Evolutionary conservation across 2,797 vertebrate genomes (phyloP).

Genomic region (Leptatherina wallacei): DNA sequence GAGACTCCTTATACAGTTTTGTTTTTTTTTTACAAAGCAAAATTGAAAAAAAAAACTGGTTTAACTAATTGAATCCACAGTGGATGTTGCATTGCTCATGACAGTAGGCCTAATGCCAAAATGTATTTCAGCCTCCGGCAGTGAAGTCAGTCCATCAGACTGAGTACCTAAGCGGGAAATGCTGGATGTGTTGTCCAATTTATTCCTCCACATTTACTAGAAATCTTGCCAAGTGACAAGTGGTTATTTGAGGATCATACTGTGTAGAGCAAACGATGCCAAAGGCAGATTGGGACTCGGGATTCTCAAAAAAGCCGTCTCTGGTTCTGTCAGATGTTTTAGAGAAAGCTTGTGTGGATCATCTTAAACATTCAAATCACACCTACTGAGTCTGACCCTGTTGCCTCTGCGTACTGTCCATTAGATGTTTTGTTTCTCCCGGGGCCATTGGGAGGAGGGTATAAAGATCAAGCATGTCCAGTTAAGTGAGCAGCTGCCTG

Average conservation of each 20-base stretch:
- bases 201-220: conserved; percentile 19
- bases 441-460: not conserved
- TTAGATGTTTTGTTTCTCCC: conserved; percentile 20
- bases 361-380: conserved; percentile 28
- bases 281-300: conserved; percentile 70
- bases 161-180: conserved; percentile 31
- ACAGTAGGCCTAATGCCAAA: conserved; percentile 18
- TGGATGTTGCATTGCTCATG: conserved; percentile 56
- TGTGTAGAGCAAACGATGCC: conserved; percentile 18
- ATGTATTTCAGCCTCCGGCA: conserved; percentile 31
- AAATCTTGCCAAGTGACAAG: conserved; percentile 40
- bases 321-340: conserved; percentile 9
- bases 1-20: not conserved
- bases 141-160: conserved; percentile 38
- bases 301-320: conserved; percentile 27
- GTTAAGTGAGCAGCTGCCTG: conserved; percentile 93
- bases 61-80: conserved; percentile 26
- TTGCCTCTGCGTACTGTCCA: conserved; percentile 45
- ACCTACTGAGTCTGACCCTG: conserved; percentile 38
- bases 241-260: conserved; percentile 56
- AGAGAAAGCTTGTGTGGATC: conserved; percentile 20
- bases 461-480: not conserved
- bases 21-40: conserved; percentile 23
- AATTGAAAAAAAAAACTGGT: conserved; percentile 18
- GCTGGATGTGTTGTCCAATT: conserved; percentile 25